Base-by-base conservation (phyloP, 2,888 invertebrate species). In the Reticulitermes lucifugus region DNA sequence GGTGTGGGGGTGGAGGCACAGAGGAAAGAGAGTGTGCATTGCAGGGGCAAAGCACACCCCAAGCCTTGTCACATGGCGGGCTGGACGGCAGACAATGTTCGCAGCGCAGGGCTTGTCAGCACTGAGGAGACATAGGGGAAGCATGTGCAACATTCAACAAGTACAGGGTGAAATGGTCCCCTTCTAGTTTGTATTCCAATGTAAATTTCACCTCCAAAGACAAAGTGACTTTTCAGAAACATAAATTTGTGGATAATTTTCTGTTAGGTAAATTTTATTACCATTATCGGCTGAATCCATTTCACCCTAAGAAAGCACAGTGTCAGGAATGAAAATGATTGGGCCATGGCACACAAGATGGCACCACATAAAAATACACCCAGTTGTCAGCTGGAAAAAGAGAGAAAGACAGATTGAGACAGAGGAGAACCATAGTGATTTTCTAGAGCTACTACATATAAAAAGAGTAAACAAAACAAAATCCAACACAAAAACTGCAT, bases 31-130 rank as follows among this genome's bases (percentile, higher is more conserved):
- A 81, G 46, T 77, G 81, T 81, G 85, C 85, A 81, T 71, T 81
- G 81, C 85, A 84, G 85, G 81, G 91, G 90, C 90, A 90, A 90
- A 91, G 90, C 60, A 65, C 51, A 70, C 84, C 84, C 84, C 77
- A 84, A 83, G 80, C 84, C 83, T 85, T 73, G 83, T 70, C 59
- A 79, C 21, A 35, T 10, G 59, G 80, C 77, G 60, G 71, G 46
- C 84, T 51, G 51, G 51, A 9, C 10, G 21, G n/a, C 65, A 65
- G 65, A n/a, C 65, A 65, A 80, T 77, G 81, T 83, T 84, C 84
- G 83, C 83, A 86, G 87, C 87, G 87, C 87, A 87, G 87, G 87
- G 87, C 87, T 87, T 87, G 87, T 87, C 87, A 87, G 87, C 86
- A 86, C 83, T 85, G 86, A 84, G 86, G 85, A 86, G 83, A 85